Evolutionary conservation across 64 coral and sea anemone genomes (phyloP), one percentile per base, ranked within the genome.

Genomic region (Trachythela sp.): DNA sequence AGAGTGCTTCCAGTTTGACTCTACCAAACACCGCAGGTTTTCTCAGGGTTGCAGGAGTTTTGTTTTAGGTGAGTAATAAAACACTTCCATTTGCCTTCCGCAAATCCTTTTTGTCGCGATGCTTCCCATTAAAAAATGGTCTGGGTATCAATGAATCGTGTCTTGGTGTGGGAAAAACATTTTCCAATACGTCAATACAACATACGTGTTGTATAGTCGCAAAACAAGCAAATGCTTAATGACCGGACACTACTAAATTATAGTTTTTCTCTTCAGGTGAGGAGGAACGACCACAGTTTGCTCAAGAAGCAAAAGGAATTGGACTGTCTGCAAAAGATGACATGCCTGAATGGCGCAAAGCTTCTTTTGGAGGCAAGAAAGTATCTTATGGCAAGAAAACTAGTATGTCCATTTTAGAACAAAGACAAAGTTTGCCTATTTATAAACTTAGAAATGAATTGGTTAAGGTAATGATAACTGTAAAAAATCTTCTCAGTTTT

Each of bases 351-450:
- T 99, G 96, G 96, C 94, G 94, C 48, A 92, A 94, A 68, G 96
- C 96, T 36, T 94, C 93, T 22, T 99, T 95, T 93, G 96, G 96
- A 45, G 96, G 96, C 42, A 99, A 99, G 64, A 99, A 99, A 91
- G 96, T 94, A 13, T 99, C 96, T 0, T 99, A 94, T 84, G 96
- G 96, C 43, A 99, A 93, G 91, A 91, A 90, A 99, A 95, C 96
- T 0, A 93, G 92, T 26, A 77, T 99, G 13, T 91, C 86, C 14
- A 99, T 99, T 36, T 64, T 99, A 7, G 93, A 99, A 89, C 96
- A 99, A 59, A 91, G 96, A 72, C 93, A 99, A 84, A 93, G 96
- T 80, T 89, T 99, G 20, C 96, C 96, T 13, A 99, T 99, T 68
- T 99, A 94, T 87, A 99, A 99, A 85, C 88, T 99, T 2, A 92